Base-by-base conservation (phyloP, 1,140 invertebrate genomes). In the Dermatophagoides farinae region DNA sequence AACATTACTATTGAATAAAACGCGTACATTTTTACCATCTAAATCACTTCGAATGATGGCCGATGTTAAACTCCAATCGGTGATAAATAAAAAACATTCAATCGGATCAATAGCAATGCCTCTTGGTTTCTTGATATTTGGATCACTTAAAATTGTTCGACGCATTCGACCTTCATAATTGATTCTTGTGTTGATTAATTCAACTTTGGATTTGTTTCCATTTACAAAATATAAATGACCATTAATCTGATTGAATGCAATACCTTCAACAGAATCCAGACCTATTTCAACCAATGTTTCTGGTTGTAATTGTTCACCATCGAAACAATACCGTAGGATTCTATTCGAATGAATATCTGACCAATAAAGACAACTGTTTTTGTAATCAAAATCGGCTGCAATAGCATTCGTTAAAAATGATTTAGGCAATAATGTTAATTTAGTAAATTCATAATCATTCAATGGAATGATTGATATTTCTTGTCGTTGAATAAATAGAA, bases 191-290 rank as follows among this genome's bases (percentile, higher is more conserved):
- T 81, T 73, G 1, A 88, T 81, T 1, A 88, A 79, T 70, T 89
- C 83, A 64, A 91, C 87, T 49, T 80, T 81, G 65, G 80, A 78
- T 47, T 79, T 74, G 25, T 59, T 52, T 40, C 84, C 81, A 70
- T 95, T 88, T 1, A 89, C 86, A 71, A 90, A 92, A 71, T 91
- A 96, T 0, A 97, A 71, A 62, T 89, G 83, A 60, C 88, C 84
- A 0, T 85, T 84, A n/a, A 91, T 80, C 88, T 88, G 95, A 74
- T 97, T 91, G 39, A 86, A 78, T 0, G 87, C 83, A 79, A 95
- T 84, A 11, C 89, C 89, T 73, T 95, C 88, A 23, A 95, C 84
- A 6, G 84, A 86, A 40, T 80, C 78, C 41, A 91, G 72, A 66
- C 83, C 79, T 0, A 74, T 79, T 63, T 83, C 79, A 0, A 88